Evolutionary conservation across 2,113 vertebrate species (phyloP).

Genomic region (Chascanopsetta lugubris): DNA sequence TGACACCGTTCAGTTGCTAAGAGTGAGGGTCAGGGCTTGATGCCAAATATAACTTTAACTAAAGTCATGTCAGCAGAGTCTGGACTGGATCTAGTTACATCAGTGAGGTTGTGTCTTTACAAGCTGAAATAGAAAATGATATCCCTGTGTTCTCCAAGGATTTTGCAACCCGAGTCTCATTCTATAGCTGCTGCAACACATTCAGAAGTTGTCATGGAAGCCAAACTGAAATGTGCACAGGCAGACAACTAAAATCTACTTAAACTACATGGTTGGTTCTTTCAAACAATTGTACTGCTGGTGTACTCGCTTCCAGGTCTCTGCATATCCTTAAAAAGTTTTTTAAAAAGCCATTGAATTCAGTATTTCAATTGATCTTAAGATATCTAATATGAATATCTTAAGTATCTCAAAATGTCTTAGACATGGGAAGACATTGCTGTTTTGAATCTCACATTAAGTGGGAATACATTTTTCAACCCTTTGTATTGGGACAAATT

Average conservation of each 20-base stretch:
- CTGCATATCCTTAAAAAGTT: no score
- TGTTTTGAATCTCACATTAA: no score
- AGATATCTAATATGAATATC: no score
- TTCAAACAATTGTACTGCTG: not conserved
- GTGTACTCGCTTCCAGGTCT: no score
- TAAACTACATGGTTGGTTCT: not conserved
- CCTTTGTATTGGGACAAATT: no score
- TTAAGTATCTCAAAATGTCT: no score
- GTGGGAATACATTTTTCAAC: no score
- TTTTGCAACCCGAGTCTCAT: not conserved
- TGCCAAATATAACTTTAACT: conserved; percentile 67
- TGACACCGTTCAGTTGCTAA: conserved; percentile 6
- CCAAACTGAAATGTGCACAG: not conserved
- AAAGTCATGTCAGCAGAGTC: conserved; percentile 39
- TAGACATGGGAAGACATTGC: no score
- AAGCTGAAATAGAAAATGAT: conserved; percentile 21
- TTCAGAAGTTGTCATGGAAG: not conserved
- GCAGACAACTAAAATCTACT: not conserved
- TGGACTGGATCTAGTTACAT: conserved; percentile 47
- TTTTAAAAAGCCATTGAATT: no score
- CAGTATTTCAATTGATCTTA: no score
- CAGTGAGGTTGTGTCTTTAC: conserved; percentile 3
- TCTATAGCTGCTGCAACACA: not conserved
- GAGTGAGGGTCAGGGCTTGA: conserved; percentile 6
- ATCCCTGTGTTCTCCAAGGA: not conserved